A percentile compares a stretch with the other conserved stretches of the same genome.
phyloP scores from a whole-genome alignment of 2,888 invertebrate species.

The Dorcus hopei region DNA sequence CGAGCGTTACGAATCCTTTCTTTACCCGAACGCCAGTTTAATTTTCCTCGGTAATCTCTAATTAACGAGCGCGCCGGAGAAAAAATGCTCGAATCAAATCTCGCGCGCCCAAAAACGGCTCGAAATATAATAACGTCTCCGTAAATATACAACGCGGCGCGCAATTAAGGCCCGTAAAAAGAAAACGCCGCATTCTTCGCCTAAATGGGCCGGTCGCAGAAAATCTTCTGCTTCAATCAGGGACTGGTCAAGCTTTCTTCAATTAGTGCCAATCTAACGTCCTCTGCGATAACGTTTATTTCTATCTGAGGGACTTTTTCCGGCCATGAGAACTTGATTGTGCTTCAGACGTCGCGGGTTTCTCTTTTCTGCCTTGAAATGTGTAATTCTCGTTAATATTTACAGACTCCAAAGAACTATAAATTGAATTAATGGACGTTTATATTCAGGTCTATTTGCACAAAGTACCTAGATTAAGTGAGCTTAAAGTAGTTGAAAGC shows the following conservation, averaged over 20 bases:
- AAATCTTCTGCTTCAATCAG: constrained; percentile 18
- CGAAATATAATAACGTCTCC: constrained; percentile 4
- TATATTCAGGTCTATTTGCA: no score
- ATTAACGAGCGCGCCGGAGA: no score
- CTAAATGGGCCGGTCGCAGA: constrained; percentile 13
- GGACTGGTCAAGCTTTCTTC: constrained; percentile 18
- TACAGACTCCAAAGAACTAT: no score
- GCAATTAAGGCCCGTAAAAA: constrained; percentile 13
- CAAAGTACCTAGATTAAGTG: no score
- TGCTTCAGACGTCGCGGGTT: neutral
- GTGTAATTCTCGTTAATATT: no score
- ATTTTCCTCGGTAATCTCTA: no score
- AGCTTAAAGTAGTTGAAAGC: no score
- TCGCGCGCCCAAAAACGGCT: no score
- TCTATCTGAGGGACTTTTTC: neutral
- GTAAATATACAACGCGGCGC: constrained; percentile 6
- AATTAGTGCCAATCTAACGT: constrained; percentile 26
- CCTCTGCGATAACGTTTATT: constrained; percentile 12
- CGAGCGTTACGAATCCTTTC: no score
- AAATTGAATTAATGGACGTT: no score
- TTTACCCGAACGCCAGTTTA: no score
- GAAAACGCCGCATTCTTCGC: constrained; percentile 12
- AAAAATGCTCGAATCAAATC: no score
- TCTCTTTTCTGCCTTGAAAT: neutral
- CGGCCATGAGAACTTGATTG: neutral